Base-by-base conservation (phyloP, 2,888 invertebrate genomes). In the Zhengitettix transpicula region DNA sequence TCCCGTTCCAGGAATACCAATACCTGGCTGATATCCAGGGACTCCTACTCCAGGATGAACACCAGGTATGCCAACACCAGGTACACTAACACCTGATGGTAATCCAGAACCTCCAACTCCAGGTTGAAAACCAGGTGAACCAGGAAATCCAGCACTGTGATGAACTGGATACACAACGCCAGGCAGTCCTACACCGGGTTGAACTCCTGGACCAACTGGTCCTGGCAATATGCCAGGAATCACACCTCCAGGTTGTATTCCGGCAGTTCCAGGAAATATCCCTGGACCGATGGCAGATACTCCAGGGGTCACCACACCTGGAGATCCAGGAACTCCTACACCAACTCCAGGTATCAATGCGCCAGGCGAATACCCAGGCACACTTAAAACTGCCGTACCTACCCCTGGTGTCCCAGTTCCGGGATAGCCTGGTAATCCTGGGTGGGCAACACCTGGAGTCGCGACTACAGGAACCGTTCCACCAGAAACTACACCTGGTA, bases 1-100 rank as follows among this genome's bases (percentile, higher is more conserved):
- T n/a, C 12, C 47, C 1, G 47, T 58, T 52, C 63, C 65, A n/a
- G 61, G 61, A 52, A 51, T 59, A 56, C 64, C 67, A 17, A 66
- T 65, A 40, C 60, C 53, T 51, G 28, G 28, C 28, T 53, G 28
- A 28, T 28, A 28, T 5, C 3, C 28, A 5, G 28, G 28, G 7
- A 61, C 59, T 40, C 62, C 17, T 41, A 41, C 42, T 12, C 60
- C 63, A 17, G 54, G 44, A n/a, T 52, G 16, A n/a, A 44, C 57
- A 11, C 60, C 57, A 44, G 28, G 28, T 2, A 28, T 28, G 28
- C 58, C 58, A 42, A 28, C 28, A 5, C 28, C 28, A 28, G 28
- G 28, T 7, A 52, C 10, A 40, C 51, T 41, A 40, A 40, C 10
- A 44, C n/a, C n/a, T n/a, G 16, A 51, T 17, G n/a, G n/a, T n/a